Conservation (phyloP, 2,797 vertebrate species). For the Pseudopleuronectes americanus region DNA sequence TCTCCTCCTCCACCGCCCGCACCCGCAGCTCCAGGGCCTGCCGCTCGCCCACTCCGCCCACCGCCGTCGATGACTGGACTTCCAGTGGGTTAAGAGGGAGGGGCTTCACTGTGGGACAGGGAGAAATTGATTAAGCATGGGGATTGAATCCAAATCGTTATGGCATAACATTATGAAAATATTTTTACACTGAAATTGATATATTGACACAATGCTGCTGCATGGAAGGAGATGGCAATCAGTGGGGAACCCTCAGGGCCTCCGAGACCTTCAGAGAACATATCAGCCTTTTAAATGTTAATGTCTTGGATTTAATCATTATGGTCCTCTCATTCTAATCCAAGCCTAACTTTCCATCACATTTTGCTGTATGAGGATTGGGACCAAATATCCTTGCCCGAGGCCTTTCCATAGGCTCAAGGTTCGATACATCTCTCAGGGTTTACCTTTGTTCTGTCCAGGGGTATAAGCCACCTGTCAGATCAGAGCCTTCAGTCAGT, state of each 20-base stretch:
- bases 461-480: no score
- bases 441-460: neutral
- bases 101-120: slow-evolving; percentile 87
- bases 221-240: neutral
- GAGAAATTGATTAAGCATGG: neutral
- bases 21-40: slow-evolving; percentile 92
- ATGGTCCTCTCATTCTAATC: neutral
- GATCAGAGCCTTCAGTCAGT: neutral
- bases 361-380: neutral
- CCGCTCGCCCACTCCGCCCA: slow-evolving; percentile 83
- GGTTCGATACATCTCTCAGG: neutral
- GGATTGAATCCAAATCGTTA: neutral
- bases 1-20: slow-evolving; percentile 95
- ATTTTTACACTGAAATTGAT: no score
- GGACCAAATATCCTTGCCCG: neutral
- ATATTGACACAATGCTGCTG: neutral
- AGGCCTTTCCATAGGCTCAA: neutral
- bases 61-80: slow-evolving; percentile 84
- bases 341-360: neutral
- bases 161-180: neutral
- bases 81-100: slow-evolving; percentile 92
- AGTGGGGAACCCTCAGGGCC: neutral
- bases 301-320: neutral
- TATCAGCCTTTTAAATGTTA: slow-evolving; percentile 1
- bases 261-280: neutral